Percentiles rank a stretch among this genome's conserved stretches.
phyloP scores from a whole-genome alignment of 2,888 invertebrate genomes.

The Meta bourneti region DNA sequence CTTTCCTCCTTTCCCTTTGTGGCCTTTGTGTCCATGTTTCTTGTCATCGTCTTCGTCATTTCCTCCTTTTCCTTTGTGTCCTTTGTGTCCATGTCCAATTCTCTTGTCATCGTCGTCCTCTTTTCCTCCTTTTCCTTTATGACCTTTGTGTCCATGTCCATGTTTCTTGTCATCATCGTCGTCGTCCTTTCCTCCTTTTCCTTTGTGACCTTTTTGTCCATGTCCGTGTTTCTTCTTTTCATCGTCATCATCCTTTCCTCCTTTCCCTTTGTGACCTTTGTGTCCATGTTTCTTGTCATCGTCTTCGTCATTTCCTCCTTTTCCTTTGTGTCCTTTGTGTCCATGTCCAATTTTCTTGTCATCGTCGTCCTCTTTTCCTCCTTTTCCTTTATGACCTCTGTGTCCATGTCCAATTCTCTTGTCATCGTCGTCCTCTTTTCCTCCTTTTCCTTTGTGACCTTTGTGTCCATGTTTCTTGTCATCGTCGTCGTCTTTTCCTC shows the following conservation, averaged over 20 bases:
- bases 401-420: background rate
- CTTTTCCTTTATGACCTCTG: constrained; percentile 17
- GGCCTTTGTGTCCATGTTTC: background rate
- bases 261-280: background rate
- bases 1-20: background rate
- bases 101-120: background rate
- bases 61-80: background rate
- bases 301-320: background rate
- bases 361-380: background rate
- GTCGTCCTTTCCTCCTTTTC: background rate
- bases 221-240: background rate
- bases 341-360: background rate
- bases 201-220: background rate
- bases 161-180: background rate
- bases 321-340: background rate
- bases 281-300: background rate
- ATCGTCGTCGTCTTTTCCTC: background rate
- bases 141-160: background rate
- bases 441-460: background rate
- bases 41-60: background rate
- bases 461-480: background rate
- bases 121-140: background rate
- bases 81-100: background rate
- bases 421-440: background rate
- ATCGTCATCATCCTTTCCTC: background rate